Evolutionary conservation across 2,113 vertebrate genomes (phyloP).

Genomic region (Pyrgilauda ruficollis): DNA sequence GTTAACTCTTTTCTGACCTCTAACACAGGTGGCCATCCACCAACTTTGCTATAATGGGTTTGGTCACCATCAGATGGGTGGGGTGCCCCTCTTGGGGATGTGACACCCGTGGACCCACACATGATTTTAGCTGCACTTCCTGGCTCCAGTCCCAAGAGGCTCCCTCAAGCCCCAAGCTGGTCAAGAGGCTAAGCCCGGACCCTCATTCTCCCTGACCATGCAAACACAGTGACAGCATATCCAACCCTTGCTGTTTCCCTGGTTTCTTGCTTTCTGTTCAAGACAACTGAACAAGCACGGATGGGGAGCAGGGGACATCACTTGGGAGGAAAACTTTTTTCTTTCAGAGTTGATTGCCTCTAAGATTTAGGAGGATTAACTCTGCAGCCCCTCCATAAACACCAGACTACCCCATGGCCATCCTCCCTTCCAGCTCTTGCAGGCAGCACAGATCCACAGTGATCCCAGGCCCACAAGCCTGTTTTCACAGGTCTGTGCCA

Average conservation of each 20-base stretch:
- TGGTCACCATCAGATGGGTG: not conserved
- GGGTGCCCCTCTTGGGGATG: not conserved
- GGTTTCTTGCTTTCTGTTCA: not conserved
- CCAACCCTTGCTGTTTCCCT: not conserved
- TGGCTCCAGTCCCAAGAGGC: not conserved
- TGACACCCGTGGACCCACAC: no score
- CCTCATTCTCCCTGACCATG: not conserved
- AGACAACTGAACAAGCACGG: not conserved
- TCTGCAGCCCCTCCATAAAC: not conserved
- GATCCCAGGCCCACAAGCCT: not conserved
- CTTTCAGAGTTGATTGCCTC: not conserved
- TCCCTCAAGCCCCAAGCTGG: not conserved
- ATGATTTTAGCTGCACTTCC: not conserved
- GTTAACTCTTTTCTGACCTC: not conserved
- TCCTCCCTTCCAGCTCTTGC: not conserved
- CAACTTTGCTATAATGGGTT: not conserved
- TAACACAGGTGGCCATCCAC: not conserved
- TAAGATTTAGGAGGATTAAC: not conserved
- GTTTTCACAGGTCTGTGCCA: not conserved
- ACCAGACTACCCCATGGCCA: not conserved
- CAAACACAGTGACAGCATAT: not conserved
- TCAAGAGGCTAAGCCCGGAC: not conserved
- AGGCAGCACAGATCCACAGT: accelerated
- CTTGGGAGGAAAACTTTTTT: not conserved
- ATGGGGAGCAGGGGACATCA: not conserved